Base-by-base conservation (phyloP, 2,797 vertebrate genomes). In the Cynopterus sphinx region DNA sequence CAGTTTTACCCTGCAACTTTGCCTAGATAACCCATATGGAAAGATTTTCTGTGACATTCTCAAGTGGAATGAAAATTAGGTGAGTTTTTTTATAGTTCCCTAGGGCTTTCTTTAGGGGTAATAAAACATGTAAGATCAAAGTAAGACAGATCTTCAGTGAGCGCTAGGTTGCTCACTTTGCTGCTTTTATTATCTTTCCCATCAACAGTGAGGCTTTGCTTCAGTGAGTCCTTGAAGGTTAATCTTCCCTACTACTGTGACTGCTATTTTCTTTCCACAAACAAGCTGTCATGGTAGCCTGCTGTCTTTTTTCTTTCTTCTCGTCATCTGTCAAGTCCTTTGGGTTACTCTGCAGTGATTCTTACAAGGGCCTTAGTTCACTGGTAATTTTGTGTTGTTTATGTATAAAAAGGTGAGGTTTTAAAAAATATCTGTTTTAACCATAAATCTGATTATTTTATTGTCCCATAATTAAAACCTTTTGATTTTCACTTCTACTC, bases 241-340 rank as follows among this genome's bases (percentile, higher is more conserved):
- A 55, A 33, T 82, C n/a, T 86, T 19, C 13, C 33, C n/a, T 15
- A 13, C 61, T 17, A 53, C 46, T 16, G 11, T 51, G 71, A 70
- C n/a, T 24, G 46, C 46, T 79, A 0, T 39, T 84, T 9, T 43
- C 41, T 90, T 90, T 57, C 68, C 41, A 78, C 41, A 86, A 46
- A 89, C 53, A 74, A 43, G 75, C 67, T 77, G 73, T 79, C 89
- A 71, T 19, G 17, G 55, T 21, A 17, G 61, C 46, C 92, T 70
- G 43, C 63, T 82, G 28, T 82, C 77, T 73, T 87, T 77, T 93
- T 53, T 90, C 88, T 91, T 74, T 88, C 55, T 86, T 92, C 70
- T 79, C 79, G 73, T 85, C 84, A 55, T 82, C 8, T 26, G 17
- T 79, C 59, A 88, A 61, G 41, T 51, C 21, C 53, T 83, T 41